Evolutionary conservation across 2,888 invertebrate genomes (phyloP).

Genomic region (Lycophotia porphyrea): DNA sequence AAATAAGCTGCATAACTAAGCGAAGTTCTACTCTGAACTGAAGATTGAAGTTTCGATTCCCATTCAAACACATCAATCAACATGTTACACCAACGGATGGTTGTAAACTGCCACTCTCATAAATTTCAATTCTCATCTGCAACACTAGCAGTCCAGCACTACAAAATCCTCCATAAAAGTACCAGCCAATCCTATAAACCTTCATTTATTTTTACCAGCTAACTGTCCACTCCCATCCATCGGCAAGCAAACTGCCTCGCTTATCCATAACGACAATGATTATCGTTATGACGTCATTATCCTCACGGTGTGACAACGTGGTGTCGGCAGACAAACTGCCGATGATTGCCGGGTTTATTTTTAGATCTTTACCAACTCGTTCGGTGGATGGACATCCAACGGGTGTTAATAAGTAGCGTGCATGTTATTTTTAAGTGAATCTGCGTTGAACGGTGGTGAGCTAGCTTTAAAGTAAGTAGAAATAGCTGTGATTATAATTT

Average conservation of each 20-base stretch:
- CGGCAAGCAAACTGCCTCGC: constrained; percentile 26
- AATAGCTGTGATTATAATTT: background rate
- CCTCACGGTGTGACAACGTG: constrained; percentile 45
- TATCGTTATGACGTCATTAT: constrained; percentile 63
- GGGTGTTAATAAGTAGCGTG: constrained; percentile 38
- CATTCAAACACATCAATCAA: background rate
- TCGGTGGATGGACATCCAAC: constrained; percentile 26
- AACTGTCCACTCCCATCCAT: constrained; percentile 21
- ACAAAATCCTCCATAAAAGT: background rate
- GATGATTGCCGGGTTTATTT: constrained; percentile 56
- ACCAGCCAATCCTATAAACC: background rate
- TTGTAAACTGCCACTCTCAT: background rate
- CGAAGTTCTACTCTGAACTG: background rate
- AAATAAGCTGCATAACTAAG: no score
- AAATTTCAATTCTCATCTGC: background rate
- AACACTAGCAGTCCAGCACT: background rate
- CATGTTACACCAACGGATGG: no score
- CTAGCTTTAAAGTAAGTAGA: background rate
- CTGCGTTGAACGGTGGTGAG: background rate
- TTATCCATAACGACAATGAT: constrained; percentile 56
- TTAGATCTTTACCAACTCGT: constrained; percentile 39
- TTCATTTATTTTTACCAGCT: constrained; percentile 22
- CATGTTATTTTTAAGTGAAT: constrained; percentile 32
- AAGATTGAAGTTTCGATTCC: background rate
- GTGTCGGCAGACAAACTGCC: constrained; percentile 28